These are phyloP conservation scores for Trachops cirrhosus DNA, from an alignment of 2,797 vertebrate genomes.

Conservation along the genomic window DNA sequence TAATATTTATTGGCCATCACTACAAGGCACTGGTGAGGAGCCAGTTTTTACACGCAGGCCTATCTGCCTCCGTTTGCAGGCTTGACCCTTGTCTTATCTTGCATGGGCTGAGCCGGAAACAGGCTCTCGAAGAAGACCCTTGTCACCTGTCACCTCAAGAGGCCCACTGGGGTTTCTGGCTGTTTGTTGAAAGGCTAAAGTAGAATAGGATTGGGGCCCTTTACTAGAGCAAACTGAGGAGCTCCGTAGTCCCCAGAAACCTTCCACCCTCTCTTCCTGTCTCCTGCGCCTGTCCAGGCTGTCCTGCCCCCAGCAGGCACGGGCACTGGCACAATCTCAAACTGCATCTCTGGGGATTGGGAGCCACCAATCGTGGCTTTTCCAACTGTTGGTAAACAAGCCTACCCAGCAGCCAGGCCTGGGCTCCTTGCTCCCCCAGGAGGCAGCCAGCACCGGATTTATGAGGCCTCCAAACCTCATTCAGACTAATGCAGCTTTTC, in stretches of 20 bases:
- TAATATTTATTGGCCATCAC: background rate
- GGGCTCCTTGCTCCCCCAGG: background rate
- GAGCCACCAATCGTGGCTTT: background rate
- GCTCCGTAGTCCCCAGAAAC: background rate
- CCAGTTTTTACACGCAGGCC: background rate
- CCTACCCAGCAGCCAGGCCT: conserved; percentile 61
- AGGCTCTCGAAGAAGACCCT: background rate
- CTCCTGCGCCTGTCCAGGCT: fast-evolving
- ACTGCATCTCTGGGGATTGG: background rate
- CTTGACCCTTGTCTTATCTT: background rate
- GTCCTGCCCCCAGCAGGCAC: background rate
- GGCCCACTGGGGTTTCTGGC: background rate
- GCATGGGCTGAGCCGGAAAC: background rate
- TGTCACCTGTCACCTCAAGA: background rate
- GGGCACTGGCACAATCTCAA: conserved; percentile 23
- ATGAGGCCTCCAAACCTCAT: conserved; percentile 64
- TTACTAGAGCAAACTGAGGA: background rate
- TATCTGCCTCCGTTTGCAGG: background rate
- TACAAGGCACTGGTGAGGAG: background rate
- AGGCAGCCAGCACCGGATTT: conserved; percentile 68
- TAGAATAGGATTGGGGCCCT: background rate
- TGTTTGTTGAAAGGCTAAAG: background rate
- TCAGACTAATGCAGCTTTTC: conserved; percentile 74
- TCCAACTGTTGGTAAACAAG: conserved; percentile 53
- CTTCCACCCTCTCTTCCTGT: background rate